Evolutionary conservation across 2,113 vertebrate species (phyloP).

Genomic region (Takifugu bimaculatus): DNA sequence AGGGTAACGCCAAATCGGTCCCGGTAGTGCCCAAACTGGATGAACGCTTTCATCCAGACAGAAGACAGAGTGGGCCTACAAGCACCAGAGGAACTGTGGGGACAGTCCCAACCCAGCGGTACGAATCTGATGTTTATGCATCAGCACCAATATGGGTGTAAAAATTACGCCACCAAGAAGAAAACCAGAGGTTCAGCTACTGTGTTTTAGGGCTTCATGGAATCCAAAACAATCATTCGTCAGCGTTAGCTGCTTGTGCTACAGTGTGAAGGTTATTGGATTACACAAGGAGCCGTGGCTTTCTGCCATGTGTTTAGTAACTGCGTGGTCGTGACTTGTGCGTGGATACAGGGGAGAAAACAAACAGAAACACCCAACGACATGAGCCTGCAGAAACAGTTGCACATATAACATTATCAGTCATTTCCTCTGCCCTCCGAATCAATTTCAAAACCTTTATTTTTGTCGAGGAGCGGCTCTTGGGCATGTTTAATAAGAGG

Average conservation of each 20-base stretch:
- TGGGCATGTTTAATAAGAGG: no score
- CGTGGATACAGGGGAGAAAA: constrained; percentile 69
- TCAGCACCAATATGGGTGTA: constrained; percentile 3
- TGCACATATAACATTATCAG: not conserved
- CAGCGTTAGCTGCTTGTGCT: constrained; percentile 5
- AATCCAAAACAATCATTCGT: constrained; percentile 8
- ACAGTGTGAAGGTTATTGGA: constrained; percentile 7
- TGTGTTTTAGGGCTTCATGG: constrained; percentile 6
- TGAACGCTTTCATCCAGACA: no score
- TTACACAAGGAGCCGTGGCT: constrained; percentile 36
- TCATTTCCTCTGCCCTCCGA: constrained; percentile 6
- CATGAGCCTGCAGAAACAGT: constrained; percentile 55
- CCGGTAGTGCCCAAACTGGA: no score
- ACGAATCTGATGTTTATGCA: no score
- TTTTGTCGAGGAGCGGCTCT: no score
- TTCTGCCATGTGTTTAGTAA: constrained; percentile 41
- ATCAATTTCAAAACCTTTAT: not conserved
- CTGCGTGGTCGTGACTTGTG: constrained; percentile 45
- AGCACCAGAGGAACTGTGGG: no score
- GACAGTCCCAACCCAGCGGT: no score
- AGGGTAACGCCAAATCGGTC: no score
- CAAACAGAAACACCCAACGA: constrained; percentile 69
- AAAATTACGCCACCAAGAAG: not conserved
- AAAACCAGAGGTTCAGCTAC: not conserved
- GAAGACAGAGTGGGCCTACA: no score